Conservation (phyloP, 2,888 invertebrate genomes). For the Ophonus ardosiacus region DNA sequence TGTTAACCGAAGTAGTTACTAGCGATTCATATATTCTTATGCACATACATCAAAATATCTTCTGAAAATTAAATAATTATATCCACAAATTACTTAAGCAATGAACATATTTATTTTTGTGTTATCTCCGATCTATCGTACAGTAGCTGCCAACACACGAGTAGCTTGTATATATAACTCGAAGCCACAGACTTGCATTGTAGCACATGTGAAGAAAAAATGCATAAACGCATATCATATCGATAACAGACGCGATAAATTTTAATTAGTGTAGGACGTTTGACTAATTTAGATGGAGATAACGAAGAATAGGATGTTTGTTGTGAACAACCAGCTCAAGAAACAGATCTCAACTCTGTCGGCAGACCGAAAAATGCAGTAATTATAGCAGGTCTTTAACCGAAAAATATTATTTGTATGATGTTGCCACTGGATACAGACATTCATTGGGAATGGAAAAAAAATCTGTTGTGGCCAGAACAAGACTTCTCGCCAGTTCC, state of each 20-base stretch:
- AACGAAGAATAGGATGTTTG: conserved; percentile 58
- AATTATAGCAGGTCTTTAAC: not conserved
- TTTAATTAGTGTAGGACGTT: conserved; percentile 71
- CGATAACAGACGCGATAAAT: conserved; percentile 70
- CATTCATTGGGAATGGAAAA: too few species aligned
- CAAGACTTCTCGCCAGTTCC: too few species aligned
- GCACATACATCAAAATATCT: too few species aligned
- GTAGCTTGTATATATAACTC: not conserved
- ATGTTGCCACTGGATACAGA: too few species aligned
- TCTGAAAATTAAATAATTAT: too few species aligned
- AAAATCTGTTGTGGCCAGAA: too few species aligned
- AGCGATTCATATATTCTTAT: too few species aligned
- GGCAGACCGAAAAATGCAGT: not conserved
- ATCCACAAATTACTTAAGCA: too few species aligned
- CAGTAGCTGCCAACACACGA: too few species aligned
- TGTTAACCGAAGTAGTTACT: too few species aligned
- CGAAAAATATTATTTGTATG: not conserved
- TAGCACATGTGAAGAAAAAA: conserved; percentile 36
- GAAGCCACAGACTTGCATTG: conserved; percentile 3
- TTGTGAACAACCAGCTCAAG: not conserved
- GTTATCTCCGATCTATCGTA: too few species aligned
- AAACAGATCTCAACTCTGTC: not conserved
- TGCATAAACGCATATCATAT: conserved; percentile 64
- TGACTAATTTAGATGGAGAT: conserved; percentile 72
- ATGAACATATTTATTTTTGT: too few species aligned